Base-by-base conservation (phyloP, 2,888 invertebrate genomes). In the Coenonympha glycerion region DNA sequence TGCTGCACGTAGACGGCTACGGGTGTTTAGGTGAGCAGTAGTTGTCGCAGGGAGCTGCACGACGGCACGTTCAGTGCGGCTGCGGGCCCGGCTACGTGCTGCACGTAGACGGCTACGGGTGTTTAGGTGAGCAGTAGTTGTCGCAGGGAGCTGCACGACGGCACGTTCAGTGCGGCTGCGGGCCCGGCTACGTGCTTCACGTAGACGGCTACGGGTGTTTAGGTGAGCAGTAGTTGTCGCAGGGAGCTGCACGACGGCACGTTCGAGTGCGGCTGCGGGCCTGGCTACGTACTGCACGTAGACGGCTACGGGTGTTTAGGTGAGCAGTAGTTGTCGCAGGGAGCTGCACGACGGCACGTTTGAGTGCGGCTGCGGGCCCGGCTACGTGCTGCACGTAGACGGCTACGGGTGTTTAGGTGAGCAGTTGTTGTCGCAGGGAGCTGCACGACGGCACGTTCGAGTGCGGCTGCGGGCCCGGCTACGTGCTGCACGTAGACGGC, bases 361-460 rank as follows among this genome's bases (percentile, higher is more conserved):
- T 83, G 96, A 96, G 82, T 96, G 96, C 78, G 95, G 95, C 76
- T 96, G 96, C 81, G 91, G 91, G 62, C 91, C 93, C 55, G 96
- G 95, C 47, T 96, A 90, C 82, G 90, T 92, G 64, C 91, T 96
- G 58, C 92, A 95, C 69, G 92, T 93, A 71, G 94, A 96, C 79
- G 96, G 96, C 59, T 96, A 96, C 88, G 95, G 94, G 76, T 96
- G 96, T 82, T 91, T 92, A n/a, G n/a, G n/a, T n/a, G n/a, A n/a
- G n/a, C n/a, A n/a, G n/a, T n/a, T n/a, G n/a, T n/a, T n/a, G n/a
- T n/a, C n/a, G n/a, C n/a, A n/a, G n/a, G n/a, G n/a, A n/a, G n/a
- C n/a, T n/a, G n/a, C n/a, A n/a, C n/a, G n/a, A 96, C 75, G 96
- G 96, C 63, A 96, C 96, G 82, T 96, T 94, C 83, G 96, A 96